phyloP scores from a whole-genome alignment of 1,140 invertebrate genomes.

The Colletes latitarsis region DNA sequence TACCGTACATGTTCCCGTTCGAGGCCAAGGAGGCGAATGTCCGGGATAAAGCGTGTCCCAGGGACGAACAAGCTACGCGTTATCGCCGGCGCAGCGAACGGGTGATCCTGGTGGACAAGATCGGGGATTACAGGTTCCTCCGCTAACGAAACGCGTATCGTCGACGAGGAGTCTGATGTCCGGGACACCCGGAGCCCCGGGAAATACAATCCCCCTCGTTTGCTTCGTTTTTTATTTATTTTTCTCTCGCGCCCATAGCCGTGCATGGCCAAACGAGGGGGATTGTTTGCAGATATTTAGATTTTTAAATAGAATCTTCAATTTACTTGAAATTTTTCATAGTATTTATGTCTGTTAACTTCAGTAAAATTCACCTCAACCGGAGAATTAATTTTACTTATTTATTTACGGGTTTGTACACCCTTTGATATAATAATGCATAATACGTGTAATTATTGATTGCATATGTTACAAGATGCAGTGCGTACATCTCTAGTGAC shows the following conservation, averaged over 20 bases:
- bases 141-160: conserved; percentile 32
- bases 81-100: conserved; percentile 48
- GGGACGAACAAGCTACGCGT: conserved; percentile 30
- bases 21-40: conserved; percentile 20
- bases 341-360: too few species aligned
- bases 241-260: background rate
- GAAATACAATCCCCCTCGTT: conserved; percentile 27
- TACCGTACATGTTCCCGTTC: background rate
- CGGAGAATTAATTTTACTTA: too few species aligned
- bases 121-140: conserved; percentile 54
- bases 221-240: background rate
- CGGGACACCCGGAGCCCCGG: conserved; percentile 9
- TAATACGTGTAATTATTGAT: too few species aligned
- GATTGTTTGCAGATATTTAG: too few species aligned
- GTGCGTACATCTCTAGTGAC: too few species aligned
- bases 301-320: too few species aligned
- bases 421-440: too few species aligned
- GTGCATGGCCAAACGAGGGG: too few species aligned
- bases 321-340: too few species aligned
- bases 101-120: conserved; percentile 58
- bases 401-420: too few species aligned
- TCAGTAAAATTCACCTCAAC: too few species aligned
- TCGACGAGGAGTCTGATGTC: conserved; percentile 18
- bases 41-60: conserved; percentile 45
- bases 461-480: too few species aligned